phyloP scores from a whole-genome alignment of 2,113 vertebrate species.

The Cisticola juncidis region DNA sequence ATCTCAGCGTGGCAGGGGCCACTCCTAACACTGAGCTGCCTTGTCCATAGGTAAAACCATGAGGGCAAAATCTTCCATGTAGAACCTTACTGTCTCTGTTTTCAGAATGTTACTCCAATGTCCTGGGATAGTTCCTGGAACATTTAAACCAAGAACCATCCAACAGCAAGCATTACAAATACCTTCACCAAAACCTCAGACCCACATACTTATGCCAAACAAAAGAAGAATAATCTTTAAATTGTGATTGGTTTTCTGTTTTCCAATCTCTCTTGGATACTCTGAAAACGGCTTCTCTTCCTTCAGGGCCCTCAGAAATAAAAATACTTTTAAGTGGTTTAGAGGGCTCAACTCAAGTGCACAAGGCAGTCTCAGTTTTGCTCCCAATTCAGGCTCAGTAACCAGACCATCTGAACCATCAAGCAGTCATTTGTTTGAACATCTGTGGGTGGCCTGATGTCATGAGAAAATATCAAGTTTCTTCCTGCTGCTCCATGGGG shows the following conservation, averaged over 20 bases:
- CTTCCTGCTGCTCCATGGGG: not conserved
- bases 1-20: not conserved
- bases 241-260: not conserved
- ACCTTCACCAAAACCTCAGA: not conserved
- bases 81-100: not conserved
- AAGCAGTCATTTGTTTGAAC: not conserved
- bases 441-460: not conserved
- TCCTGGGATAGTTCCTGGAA: not conserved
- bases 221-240: not conserved
- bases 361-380: not conserved
- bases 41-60: fast-evolving
- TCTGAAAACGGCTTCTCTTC: not conserved
- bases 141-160: not conserved
- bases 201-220: not conserved
- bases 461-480: not conserved
- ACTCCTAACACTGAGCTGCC: not conserved
- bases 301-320: not conserved
- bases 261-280: not conserved
- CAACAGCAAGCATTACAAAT: not conserved
- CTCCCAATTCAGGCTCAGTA: not conserved
- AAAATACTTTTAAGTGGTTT: not conserved
- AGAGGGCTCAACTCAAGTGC: not conserved
- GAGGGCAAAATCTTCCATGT: not conserved
- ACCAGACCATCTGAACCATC: not conserved
- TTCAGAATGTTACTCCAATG: not conserved